Evolutionary conservation across 2,888 invertebrate genomes (phyloP).

Genomic region (Drosophila glabriapex): DNA sequence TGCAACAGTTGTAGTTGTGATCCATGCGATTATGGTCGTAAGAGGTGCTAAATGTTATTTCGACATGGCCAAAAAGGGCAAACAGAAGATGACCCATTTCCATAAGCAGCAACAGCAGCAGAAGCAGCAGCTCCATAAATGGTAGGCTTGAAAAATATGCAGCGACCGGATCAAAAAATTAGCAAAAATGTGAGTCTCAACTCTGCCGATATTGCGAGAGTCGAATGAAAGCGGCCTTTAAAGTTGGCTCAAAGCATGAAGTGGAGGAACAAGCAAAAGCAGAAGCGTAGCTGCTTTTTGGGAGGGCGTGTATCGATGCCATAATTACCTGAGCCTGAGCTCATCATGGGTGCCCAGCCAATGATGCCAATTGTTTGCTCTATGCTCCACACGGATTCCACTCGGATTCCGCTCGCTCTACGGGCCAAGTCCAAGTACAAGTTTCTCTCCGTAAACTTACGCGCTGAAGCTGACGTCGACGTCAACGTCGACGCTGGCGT

Average conservation of each 20-base stretch:
- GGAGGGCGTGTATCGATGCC: constrained; percentile 62
- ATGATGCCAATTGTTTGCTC: constrained; percentile 78
- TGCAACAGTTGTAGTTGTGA: constrained; percentile 12
- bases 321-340: constrained; percentile 43
- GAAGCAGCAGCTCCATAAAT: constrained; percentile 23
- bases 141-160: constrained; percentile 53
- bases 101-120: neutral
- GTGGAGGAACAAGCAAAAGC: neutral
- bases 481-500: constrained; percentile 17
- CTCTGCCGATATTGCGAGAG: constrained; percentile 57
- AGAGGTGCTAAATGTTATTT: constrained; percentile 73
- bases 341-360: constrained; percentile 50
- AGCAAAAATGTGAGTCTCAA: constrained; percentile 62
- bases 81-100: constrained; percentile 72
- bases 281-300: constrained; percentile 22
- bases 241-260: neutral
- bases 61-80: constrained; percentile 43
- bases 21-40: constrained; percentile 17
- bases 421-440: constrained; percentile 59
- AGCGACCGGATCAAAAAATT: constrained; percentile 80
- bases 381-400: constrained; percentile 26
- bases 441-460: constrained; percentile 60
- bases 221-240: constrained; percentile 63
- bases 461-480: constrained; percentile 2
- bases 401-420: constrained; percentile 30